Conservation (phyloP, 92 coral and sea anemone species). For the Hydrozoanthus gracilis region DNA sequence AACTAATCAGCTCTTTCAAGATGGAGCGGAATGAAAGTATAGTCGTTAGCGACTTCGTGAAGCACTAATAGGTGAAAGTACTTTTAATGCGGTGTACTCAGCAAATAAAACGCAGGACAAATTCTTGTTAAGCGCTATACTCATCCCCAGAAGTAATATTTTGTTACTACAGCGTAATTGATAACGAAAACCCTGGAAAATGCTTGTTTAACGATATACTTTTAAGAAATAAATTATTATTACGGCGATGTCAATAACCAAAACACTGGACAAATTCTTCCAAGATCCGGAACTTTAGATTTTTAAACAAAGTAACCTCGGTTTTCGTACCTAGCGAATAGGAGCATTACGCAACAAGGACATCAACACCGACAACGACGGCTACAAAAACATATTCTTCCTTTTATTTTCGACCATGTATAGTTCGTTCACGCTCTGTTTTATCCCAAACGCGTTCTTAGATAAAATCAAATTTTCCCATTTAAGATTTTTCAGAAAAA, state of each 20-base stretch:
- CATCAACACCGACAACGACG: too few species aligned
- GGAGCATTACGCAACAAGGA: too few species aligned
- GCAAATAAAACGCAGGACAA: too few species aligned
- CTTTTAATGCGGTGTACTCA: not conserved
- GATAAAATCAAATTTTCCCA: too few species aligned
- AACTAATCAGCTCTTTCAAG: not conserved
- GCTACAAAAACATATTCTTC: too few species aligned
- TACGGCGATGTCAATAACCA: not conserved
- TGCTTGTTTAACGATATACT: not conserved
- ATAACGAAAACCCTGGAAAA: not conserved
- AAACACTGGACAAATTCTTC: conserved; percentile 3
- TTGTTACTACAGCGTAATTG: not conserved
- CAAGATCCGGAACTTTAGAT: not conserved
- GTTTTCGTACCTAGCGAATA: too few species aligned
- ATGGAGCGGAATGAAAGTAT: conserved; percentile 1
- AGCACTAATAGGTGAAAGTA: not conserved
- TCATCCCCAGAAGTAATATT: too few species aligned
- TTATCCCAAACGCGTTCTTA: too few species aligned
- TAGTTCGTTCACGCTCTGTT: too few species aligned
- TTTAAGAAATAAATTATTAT: not conserved
- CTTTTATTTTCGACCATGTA: too few species aligned
- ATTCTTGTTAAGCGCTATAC: too few species aligned
- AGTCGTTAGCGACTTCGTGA: not conserved
- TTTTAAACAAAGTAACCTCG: not conserved
- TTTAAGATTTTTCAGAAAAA: too few species aligned